A percentile compares a stretch with the other conserved stretches of the same genome.
Conservation (phyloP, 2,113 vertebrate genomes). For the Pterophyllum scalare region DNA sequence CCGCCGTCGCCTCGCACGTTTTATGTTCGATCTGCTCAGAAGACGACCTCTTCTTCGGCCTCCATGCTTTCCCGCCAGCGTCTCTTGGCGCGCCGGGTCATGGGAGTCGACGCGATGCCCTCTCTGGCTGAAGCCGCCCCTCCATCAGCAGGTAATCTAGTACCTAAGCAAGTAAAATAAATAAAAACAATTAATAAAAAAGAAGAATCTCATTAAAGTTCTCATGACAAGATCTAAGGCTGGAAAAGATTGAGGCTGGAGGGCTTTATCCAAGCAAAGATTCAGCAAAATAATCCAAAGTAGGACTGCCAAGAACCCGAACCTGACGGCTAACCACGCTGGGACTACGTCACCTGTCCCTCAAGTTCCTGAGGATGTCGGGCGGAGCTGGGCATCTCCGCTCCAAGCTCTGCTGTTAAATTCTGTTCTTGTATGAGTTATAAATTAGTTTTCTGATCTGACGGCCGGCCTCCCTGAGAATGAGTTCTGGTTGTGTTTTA, state of each 20-base stretch:
- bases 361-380: too few species aligned
- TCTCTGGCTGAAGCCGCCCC: background rate
- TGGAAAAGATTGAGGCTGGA: background rate
- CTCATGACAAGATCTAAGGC: background rate
- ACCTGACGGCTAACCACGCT: too few species aligned
- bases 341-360: too few species aligned
- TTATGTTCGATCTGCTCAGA: background rate
- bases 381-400: background rate
- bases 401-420: background rate
- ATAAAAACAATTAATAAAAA: too few species aligned
- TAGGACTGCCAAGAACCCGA: too few species aligned
- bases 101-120: rapidly evolving
- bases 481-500: too few species aligned
- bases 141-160: background rate
- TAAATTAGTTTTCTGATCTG: background rate
- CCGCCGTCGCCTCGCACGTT: background rate
- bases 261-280: too few species aligned
- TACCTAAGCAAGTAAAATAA: background rate
- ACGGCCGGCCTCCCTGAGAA: background rate
- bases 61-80: slow-evolving; percentile 10
- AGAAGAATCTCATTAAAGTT: background rate
- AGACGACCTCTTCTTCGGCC: background rate
- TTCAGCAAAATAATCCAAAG: too few species aligned
- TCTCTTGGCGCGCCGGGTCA: background rate
- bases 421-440: background rate